Evolutionary conservation across 2,888 invertebrate genomes (phyloP).

Genomic region (Baronia brevicornis): DNA sequence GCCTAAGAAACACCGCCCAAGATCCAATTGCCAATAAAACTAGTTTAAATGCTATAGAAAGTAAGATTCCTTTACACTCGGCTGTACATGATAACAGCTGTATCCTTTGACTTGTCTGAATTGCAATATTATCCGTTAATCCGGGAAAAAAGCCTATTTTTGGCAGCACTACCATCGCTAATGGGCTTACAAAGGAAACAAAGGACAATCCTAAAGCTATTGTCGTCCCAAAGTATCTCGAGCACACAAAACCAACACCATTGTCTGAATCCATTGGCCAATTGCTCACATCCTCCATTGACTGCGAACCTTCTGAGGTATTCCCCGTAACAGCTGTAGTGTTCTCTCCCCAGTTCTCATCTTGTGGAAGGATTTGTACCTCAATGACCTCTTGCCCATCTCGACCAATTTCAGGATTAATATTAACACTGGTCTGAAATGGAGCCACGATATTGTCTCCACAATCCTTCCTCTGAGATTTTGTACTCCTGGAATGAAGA

Average conservation of each 20-base stretch:
- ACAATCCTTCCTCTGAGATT: conserved; percentile 78
- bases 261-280: conserved; percentile 86
- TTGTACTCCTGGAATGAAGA: conserved; percentile 73
- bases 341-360: conserved; percentile 99
- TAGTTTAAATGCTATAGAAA: conserved; percentile 93
- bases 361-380: conserved; percentile 96
- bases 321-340: conserved; percentile 98
- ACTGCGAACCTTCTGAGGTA: conserved; percentile 96
- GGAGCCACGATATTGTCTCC: conserved; percentile 84
- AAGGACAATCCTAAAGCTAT: conserved; percentile 86
- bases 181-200: conserved; percentile 91
- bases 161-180: conserved; percentile 96
- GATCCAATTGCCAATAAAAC: conserved; percentile 91
- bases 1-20: conserved; percentile 93
- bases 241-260: conserved; percentile 83
- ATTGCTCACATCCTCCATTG: conserved; percentile 91
- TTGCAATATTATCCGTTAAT: conserved; percentile 79
- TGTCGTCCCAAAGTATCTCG: conserved; percentile 88
- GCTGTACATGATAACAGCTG: conserved; percentile 89
- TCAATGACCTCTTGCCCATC: conserved; percentile 95
- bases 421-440: conserved; percentile 89
- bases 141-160: conserved; percentile 91
- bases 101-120: conserved; percentile 81
- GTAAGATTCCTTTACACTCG: conserved; percentile 94
- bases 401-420: conserved; percentile 83